Evolutionary conservation across 35 echinoderm and acorn worm genomes (phyloP).

Genomic region (Nesometra sesokonis): DNA sequence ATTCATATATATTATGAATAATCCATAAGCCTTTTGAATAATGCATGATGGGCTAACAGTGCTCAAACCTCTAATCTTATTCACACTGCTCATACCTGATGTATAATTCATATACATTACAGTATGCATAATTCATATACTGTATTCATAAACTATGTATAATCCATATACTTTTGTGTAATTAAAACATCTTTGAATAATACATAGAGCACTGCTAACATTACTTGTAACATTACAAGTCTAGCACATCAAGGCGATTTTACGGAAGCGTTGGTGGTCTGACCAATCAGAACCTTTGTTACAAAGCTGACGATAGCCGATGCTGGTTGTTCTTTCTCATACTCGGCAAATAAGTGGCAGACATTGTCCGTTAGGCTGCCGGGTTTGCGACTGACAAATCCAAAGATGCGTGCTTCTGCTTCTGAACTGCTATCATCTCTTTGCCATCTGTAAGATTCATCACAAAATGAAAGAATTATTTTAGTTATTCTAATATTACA

Average conservation of each 20-base stretch:
- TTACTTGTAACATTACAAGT: not conserved
- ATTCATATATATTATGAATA: not conserved
- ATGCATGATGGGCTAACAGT: not conserved
- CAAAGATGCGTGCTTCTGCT: constrained; percentile 44
- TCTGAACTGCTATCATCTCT: not conserved
- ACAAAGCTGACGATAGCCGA: constrained; percentile 97
- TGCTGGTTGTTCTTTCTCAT: constrained; percentile 84
- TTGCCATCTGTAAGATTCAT: not conserved
- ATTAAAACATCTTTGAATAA: no score
- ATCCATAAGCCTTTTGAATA: not conserved
- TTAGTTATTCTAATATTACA: no score
- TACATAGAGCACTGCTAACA: not conserved
- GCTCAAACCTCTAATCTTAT: not conserved
- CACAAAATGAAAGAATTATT: no score
- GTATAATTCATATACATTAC: not conserved
- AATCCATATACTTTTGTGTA: not conserved
- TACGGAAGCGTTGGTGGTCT: not conserved
- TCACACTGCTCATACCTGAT: not conserved
- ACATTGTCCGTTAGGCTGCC: constrained; percentile 86
- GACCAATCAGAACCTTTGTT: constrained; percentile 84
- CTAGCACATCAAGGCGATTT: not conserved
- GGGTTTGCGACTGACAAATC: constrained; percentile 77
- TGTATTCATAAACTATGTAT: not conserved
- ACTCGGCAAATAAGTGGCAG: constrained; percentile 89
- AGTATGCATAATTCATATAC: not conserved